These are phyloP conservation scores for Nomada fabriciana DNA, from an alignment of 2,888 invertebrate genomes.

Conservation along the genomic window DNA sequence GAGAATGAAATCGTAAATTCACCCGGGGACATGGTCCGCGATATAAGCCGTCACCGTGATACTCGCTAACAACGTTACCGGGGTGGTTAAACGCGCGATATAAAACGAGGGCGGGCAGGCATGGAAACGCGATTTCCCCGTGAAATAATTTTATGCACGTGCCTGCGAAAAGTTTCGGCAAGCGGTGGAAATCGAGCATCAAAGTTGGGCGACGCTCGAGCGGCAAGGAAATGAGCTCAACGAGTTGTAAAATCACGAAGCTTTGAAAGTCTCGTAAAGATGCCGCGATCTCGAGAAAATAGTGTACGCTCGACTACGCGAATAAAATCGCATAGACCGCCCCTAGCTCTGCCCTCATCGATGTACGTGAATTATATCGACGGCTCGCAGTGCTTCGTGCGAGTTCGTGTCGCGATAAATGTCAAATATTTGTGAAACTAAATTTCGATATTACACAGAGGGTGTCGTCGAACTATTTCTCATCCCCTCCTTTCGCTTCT, in stretches of 20 bases:
- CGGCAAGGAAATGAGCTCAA: conserved; percentile 76
- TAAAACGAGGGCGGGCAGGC: conserved; percentile 16
- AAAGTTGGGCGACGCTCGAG: conserved; percentile 68
- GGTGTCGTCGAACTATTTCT: too few relatives aligned
- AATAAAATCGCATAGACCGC: conserved; percentile 46
- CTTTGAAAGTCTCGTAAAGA: conserved; percentile 76
- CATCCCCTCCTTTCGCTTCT: too few relatives aligned
- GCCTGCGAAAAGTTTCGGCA: conserved; percentile 67
- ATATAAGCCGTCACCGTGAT: conserved; percentile 18
- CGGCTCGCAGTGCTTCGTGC: not conserved
- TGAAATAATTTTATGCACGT: conserved; percentile 72
- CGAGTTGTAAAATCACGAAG: conserved; percentile 77
- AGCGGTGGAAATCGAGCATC: conserved; percentile 74
- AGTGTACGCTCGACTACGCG: conserved; percentile 49
- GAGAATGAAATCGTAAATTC: conserved; percentile 20
- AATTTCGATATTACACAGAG: not conserved
- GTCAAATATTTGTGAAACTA: not conserved
- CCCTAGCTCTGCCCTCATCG: conserved; percentile 1
- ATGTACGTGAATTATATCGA: conserved; percentile 36
- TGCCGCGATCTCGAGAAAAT: conserved; percentile 55
- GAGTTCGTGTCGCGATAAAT: not conserved
- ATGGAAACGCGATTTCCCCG: conserved; percentile 39
- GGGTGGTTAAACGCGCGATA: conserved; percentile 8
- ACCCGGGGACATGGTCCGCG: conserved; percentile 7
- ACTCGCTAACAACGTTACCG: conserved; percentile 21